These are phyloP conservation scores for Uromys caudimaculatus DNA, from an alignment of 2,797 vertebrate genomes.

Conservation along the genomic window DNA sequence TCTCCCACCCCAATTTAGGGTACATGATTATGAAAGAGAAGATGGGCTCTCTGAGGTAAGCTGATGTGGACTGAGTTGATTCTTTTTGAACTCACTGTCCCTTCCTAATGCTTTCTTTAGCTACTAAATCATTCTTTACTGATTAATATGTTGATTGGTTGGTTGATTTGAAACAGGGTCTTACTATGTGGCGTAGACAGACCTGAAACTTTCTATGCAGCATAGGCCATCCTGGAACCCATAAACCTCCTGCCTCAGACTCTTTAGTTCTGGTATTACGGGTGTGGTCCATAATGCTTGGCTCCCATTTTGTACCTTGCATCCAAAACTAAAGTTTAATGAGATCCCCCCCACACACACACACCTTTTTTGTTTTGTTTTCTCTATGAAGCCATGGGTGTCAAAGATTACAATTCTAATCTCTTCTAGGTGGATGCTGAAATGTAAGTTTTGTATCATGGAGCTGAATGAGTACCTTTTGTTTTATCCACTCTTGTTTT, in stretches of 20 bases:
- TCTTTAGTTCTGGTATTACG: neutral
- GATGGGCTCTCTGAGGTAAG: conserved; percentile 54
- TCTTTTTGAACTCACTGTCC: neutral
- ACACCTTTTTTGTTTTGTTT: neutral
- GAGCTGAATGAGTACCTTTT: neutral
- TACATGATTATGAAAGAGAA: neutral
- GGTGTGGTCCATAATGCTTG: neutral
- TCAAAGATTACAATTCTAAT: neutral
- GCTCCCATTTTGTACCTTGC: neutral
- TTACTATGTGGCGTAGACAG: neutral
- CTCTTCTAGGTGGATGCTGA: neutral
- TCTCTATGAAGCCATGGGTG: neutral
- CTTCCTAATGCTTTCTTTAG: neutral
- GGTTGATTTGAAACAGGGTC: neutral
- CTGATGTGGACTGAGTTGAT: neutral
- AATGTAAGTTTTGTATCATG: neutral
- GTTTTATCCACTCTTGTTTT: neutral
- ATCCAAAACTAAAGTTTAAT: neutral
- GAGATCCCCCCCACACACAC: neutral
- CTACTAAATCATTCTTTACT: neutral
- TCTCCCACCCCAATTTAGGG: neutral
- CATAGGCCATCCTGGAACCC: no score
- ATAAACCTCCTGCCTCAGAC: neutral
- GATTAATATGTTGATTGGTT: neutral
- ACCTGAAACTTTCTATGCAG: neutral